Conservation (phyloP, 2,113 vertebrate genomes). For the Cochlearius cochlearius region DNA sequence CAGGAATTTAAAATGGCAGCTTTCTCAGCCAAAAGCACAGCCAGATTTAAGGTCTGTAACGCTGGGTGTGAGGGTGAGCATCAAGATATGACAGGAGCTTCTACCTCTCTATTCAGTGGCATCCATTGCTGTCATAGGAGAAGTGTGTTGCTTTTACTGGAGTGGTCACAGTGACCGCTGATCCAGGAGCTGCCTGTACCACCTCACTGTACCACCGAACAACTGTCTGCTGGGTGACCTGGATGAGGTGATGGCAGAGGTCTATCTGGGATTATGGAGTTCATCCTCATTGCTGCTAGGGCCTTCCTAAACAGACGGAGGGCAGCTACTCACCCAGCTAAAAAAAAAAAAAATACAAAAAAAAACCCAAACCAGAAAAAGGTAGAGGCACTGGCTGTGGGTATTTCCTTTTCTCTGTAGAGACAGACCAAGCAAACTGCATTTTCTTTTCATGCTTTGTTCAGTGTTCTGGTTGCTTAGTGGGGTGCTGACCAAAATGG, state of each 20-base stretch:
- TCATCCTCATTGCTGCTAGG: neutral
- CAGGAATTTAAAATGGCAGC: neutral
- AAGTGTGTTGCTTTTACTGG: neutral
- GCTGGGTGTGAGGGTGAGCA: accelerated
- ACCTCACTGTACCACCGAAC: neutral
- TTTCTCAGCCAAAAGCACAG: neutral
- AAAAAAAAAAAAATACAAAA: neutral
- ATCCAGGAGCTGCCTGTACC: neutral
- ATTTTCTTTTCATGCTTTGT: neutral
- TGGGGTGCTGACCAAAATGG: neutral
- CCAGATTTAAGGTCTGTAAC: neutral
- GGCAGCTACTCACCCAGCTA: neutral
- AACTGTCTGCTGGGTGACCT: neutral
- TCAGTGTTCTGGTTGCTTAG: neutral
- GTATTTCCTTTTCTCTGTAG: neutral
- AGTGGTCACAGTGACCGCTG: neutral
- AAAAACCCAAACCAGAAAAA: neutral
- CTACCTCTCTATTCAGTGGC: neutral
- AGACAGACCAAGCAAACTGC: neutral
- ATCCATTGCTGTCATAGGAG: neutral
- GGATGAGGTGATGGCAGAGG: neutral
- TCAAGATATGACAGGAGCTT: neutral
- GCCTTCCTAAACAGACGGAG: neutral
- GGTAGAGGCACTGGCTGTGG: neutral
- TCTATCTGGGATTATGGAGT: neutral